Conservation (phyloP, 2,888 invertebrate genomes). For the Rhagonycha fulva region DNA sequence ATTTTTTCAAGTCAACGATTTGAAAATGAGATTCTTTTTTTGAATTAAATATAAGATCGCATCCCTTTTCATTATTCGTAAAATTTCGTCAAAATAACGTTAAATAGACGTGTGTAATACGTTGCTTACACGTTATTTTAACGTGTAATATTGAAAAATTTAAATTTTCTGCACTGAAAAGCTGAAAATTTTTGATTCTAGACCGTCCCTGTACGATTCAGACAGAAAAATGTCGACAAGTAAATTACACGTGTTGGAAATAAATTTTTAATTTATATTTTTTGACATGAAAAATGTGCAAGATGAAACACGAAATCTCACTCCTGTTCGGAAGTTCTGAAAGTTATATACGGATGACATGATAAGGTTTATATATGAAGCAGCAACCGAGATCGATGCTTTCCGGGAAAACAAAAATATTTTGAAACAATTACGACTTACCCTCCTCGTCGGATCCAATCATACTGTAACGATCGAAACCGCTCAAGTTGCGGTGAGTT, state of each 20-base stretch:
- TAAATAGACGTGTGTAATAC: too few relatives aligned
- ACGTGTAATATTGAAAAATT: too few relatives aligned
- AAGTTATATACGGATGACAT: slow-evolving; percentile 14
- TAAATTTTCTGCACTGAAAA: too few relatives aligned
- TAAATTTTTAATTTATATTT: slow-evolving; percentile 17
- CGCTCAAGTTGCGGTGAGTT: slow-evolving; percentile 85
- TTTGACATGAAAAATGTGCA: slow-evolving; percentile 17
- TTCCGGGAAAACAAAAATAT: not conserved
- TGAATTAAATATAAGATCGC: too few relatives aligned
- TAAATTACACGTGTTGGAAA: not conserved
- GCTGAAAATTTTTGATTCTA: too few relatives aligned
- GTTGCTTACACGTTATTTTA: too few relatives aligned
- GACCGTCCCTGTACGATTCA: not conserved
- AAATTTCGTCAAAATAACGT: too few relatives aligned
- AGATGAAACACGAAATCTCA: slow-evolving; percentile 14
- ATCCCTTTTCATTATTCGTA: too few relatives aligned
- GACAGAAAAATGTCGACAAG: not conserved
- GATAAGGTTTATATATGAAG: slow-evolving; percentile 1
- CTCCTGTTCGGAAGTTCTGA: slow-evolving; percentile 1
- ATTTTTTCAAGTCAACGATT: too few relatives aligned
- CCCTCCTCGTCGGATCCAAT: slow-evolving; percentile 95
- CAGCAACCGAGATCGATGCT: slow-evolving; percentile 8
- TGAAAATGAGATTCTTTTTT: too few relatives aligned
- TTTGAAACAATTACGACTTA: slow-evolving; percentile 49
- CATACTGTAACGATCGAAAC: slow-evolving; percentile 94